Evolutionary conservation across 2,888 invertebrate genomes (phyloP), one percentile per base, ranked within the genome.

Genomic region (Exephanes ischioxanthus): DNA sequence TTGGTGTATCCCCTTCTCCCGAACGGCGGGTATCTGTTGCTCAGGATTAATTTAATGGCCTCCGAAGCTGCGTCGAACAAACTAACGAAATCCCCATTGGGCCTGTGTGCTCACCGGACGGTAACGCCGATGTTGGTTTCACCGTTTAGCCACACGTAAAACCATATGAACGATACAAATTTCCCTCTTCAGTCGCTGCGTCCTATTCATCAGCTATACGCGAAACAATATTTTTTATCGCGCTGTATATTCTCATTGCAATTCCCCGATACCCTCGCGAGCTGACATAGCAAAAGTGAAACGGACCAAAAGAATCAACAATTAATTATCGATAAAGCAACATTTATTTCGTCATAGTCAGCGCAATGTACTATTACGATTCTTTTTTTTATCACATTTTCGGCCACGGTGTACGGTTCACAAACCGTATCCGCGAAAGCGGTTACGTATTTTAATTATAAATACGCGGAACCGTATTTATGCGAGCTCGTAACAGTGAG

Each of bases 21-120:
- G 80, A 80, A 67, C 80, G 45, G 41, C 51, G n/a, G 76, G 45
- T 89, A 88, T 89, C 88, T 86, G 88, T 88, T 89, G 88, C 86
- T 80, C 78, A 75, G 82, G 77, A 91, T 91, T 91, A 89, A 89
- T 91, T 90, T 89, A 89, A 90, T 88, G 87, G 84, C 79, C 77
- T 68, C 80, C 80, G 80, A 63, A 58, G 66, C 45, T 63, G 61
- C 79, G 76, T 33, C 73, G 70, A 71, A 68, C 75, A 80, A 86
- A 88, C 71, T 79, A 80, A 77, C n/a, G 79, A 75, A 83, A 87
- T 84, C 72, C 80, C 63, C 37, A 26, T 58, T 71, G 33, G 26
- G 19, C 26, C 58, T 53, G 51, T 70, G 51, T 76, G 81, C 68
- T 66, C 68, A 73, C 22, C 68, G 19, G 26, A 73, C 77, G 55